A percentile compares a stretch with the other conserved stretches of the same genome.
phyloP scores from a whole-genome alignment of 2,888 invertebrate genomes.

The Trichogramma dendrolimi region DNA sequence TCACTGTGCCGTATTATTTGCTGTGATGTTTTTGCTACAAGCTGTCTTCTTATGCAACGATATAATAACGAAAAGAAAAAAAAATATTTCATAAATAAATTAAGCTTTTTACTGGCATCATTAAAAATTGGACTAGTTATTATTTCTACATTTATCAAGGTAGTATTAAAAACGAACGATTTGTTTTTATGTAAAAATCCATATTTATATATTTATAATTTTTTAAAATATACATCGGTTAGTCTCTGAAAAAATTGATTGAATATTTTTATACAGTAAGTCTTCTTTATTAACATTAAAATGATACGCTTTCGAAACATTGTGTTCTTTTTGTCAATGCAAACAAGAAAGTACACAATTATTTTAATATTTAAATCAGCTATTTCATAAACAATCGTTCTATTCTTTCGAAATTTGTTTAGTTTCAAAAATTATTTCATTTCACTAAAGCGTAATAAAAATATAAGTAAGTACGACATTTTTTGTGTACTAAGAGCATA shows the following conservation, averaged over 20 bases:
- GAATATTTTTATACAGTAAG: background rate
- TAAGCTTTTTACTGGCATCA: conserved; percentile 7
- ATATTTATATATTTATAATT: conserved; percentile 5
- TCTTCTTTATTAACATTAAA: conserved; percentile 2
- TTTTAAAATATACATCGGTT: conserved; percentile 14
- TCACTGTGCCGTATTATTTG: conserved; percentile 49
- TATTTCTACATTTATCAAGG: background rate
- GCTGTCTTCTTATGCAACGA: conserved; percentile 24
- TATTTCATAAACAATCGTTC: conserved; percentile 3
- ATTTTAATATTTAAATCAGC: background rate
- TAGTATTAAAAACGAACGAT: background rate
- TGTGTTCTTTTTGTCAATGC: conserved; percentile 6
- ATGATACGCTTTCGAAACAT: conserved; percentile 4
- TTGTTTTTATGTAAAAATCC: conserved; percentile 15
- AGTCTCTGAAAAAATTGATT: background rate
- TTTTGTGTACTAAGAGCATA: too few relatives aligned
- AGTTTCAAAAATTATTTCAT: too few relatives aligned
- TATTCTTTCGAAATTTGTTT: background rate
- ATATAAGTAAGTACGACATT: too few relatives aligned
- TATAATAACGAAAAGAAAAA: conserved; percentile 4
- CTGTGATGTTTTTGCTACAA: conserved; percentile 34
- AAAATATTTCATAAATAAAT: conserved; percentile 18
- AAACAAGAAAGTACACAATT: background rate
- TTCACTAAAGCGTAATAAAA: too few relatives aligned
- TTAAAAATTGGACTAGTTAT: background rate